Conservation (phyloP, 2,797 vertebrate species). For the Pygocentrus nattereri region DNA sequence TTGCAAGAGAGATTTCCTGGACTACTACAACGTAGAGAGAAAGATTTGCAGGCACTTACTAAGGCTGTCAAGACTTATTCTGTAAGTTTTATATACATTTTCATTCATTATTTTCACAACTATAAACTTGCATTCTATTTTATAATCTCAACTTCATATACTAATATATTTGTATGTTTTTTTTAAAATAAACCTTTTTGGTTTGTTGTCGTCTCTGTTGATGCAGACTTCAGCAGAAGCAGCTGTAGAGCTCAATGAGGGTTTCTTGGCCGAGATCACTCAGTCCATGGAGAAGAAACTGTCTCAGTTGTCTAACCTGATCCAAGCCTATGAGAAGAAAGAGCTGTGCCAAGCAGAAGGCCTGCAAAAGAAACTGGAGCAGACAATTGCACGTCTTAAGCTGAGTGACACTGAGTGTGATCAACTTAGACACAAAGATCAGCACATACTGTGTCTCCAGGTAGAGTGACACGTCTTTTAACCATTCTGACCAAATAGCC, state of each 20-base stretch:
- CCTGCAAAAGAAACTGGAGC: slow-evolving; percentile 38
- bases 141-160: neutral
- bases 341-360: slow-evolving; percentile 27
- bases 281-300: slow-evolving; percentile 33
- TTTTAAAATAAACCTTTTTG: too few species aligned
- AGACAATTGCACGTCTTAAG: slow-evolving; percentile 31
- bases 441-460: slow-evolving; percentile 22
- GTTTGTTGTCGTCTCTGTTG: neutral
- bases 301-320: slow-evolving; percentile 26
- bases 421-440: neutral
- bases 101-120: neutral
- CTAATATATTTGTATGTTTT: neutral
- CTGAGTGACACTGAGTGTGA: slow-evolving; percentile 35
- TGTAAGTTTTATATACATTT: neutral
- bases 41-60: neutral
- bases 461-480: slow-evolving; percentile 7
- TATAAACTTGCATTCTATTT: neutral
- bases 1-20: neutral
- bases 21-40: neutral
- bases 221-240: slow-evolving; percentile 31
- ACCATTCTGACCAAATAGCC: neutral
- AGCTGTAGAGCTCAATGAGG: slow-evolving; percentile 44
- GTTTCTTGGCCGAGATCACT: slow-evolving; percentile 42
- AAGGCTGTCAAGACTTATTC: neutral
- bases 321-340: slow-evolving; percentile 44